phyloP scores from a whole-genome alignment of 2,113 vertebrate species.

The Chinchilla lanigera region DNA sequence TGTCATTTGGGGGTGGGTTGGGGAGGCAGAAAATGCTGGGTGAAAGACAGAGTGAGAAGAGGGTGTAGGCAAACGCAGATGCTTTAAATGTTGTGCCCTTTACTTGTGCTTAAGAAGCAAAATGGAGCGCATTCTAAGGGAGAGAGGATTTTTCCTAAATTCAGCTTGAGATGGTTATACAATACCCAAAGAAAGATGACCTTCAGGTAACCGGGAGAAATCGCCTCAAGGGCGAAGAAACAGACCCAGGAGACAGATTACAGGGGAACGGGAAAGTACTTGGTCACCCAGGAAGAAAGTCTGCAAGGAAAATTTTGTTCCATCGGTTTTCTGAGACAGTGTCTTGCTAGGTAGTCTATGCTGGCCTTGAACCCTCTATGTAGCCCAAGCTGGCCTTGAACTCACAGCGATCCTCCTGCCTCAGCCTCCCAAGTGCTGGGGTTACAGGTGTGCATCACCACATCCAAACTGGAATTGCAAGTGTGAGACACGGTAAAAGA shows the following conservation, averaged over 20 bases:
- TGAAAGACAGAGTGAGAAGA: background rate
- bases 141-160: background rate
- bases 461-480: background rate
- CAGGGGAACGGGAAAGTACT: background rate
- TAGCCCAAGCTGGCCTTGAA: background rate
- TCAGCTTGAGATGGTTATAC: background rate
- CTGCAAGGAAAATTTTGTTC: background rate
- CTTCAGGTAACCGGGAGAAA: conserved; percentile 40
- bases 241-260: background rate
- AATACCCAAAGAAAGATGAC: conserved; percentile 43
- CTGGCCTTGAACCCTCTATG: background rate
- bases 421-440: background rate
- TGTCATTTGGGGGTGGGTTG: background rate
- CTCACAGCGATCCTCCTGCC: background rate
- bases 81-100: background rate
- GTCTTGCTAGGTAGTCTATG: background rate
- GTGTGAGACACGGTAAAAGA: background rate
- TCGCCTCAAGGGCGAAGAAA: conserved; percentile 42
- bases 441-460: background rate
- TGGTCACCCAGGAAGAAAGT: background rate
- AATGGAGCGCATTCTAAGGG: background rate
- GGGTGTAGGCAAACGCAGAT: background rate
- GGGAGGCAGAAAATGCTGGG: background rate
- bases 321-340: background rate
- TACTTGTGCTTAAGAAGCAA: conserved; percentile 18